Conservation (phyloP, 1,140 invertebrate genomes). For the Drosophila saltans region DNA sequence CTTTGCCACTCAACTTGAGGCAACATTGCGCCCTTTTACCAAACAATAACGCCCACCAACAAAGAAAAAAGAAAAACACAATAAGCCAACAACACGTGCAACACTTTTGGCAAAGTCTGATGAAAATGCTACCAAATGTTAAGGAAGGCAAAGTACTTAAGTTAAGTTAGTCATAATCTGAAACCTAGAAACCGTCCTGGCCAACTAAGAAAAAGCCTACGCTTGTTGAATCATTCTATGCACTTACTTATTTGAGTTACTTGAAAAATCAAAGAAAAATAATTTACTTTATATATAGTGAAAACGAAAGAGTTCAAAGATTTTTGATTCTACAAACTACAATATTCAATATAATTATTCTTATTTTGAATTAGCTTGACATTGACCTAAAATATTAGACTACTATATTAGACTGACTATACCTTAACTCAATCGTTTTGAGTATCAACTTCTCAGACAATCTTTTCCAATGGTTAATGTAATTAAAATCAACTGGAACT, state of each 20-base stretch:
- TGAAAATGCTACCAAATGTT: conserved; percentile 51
- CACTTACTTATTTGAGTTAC: not conserved
- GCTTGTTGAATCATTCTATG: not conserved
- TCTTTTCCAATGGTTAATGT: no score
- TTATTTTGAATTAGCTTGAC: no score
- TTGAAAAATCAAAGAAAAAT: no score
- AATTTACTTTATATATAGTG: no score
- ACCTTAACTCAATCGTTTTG: no score
- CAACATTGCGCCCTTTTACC: conserved; percentile 51
- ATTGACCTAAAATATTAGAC: no score
- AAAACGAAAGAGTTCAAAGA: no score
- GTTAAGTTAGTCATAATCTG: conserved; percentile 34
- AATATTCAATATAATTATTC: no score
- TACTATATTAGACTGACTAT: no score
- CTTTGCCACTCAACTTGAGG: conserved; percentile 34
- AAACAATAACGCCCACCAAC: conserved; percentile 38
- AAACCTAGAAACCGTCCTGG: conserved; percentile 50
- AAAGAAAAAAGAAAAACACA: conserved; percentile 41
- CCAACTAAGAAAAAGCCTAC: not conserved
- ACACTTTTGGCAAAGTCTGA: conserved; percentile 58
- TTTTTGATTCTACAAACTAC: no score
- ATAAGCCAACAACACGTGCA: conserved; percentile 45
- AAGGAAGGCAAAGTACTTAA: conserved; percentile 15
- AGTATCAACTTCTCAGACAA: no score
- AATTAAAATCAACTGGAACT: no score